These are phyloP conservation scores for Watersipora subatra DNA, from an alignment of 1,140 invertebrate genomes.

Conservation along the genomic window DNA sequence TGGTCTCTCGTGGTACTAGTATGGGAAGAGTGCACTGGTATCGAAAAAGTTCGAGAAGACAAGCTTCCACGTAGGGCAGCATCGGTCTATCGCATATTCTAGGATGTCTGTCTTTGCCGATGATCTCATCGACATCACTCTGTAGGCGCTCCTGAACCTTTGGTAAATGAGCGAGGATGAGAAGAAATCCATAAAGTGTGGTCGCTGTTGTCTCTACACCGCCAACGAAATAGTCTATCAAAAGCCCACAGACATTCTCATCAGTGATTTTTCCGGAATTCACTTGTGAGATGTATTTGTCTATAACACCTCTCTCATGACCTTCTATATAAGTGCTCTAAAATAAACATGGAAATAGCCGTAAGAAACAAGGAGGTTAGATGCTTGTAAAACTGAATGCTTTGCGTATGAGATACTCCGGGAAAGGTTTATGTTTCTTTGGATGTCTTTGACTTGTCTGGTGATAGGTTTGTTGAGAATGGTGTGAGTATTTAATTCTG, in stretches of 20 bases:
- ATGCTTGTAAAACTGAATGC: too few relatives aligned
- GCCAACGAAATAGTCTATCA: not conserved
- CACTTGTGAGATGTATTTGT: not conserved
- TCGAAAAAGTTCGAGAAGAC: constrained; percentile 12
- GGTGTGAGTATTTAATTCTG: too few relatives aligned
- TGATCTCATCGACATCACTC: not conserved
- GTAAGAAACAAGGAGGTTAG: too few relatives aligned
- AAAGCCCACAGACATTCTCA: not conserved
- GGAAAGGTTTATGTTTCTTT: too few relatives aligned
- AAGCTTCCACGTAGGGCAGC: constrained; percentile 10
- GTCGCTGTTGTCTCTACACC: not conserved
- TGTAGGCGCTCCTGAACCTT: not conserved
- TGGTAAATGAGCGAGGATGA: not conserved
- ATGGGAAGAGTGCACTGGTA: constrained; percentile 11
- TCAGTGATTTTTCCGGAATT: not conserved
- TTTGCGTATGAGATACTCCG: too few relatives aligned
- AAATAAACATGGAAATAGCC: too few relatives aligned
- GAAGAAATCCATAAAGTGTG: not conserved
- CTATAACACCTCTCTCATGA: not conserved
- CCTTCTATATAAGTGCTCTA: not conserved
- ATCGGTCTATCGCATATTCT: not conserved
- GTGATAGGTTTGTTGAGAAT: too few relatives aligned
- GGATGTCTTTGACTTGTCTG: too few relatives aligned
- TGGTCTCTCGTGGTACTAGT: constrained; percentile 5
- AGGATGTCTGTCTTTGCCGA: not conserved